Evolutionary conservation across 2,888 invertebrate genomes (phyloP).

Genomic region (Mythimna pallens): DNA sequence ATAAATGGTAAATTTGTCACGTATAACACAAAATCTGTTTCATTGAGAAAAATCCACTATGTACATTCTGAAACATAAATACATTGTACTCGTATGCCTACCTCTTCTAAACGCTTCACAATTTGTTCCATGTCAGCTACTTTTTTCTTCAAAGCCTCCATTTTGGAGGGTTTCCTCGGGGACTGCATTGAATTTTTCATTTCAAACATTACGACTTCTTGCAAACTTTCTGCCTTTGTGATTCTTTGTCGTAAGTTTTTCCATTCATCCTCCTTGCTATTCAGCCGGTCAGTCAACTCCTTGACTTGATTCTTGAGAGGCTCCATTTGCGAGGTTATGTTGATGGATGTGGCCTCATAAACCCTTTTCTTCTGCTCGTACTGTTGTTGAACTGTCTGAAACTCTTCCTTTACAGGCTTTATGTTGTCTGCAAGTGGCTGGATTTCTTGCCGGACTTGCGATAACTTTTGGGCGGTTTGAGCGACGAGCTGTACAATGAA

Average conservation of each 20-base stretch:
- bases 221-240: slow-evolving; percentile 89
- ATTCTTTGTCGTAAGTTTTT: slow-evolving; percentile 89
- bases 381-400: slow-evolving; percentile 91
- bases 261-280: slow-evolving; percentile 89
- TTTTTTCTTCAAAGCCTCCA: slow-evolving; percentile 92
- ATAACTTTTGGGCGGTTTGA: slow-evolving; percentile 91
- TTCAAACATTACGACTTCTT: slow-evolving; percentile 89
- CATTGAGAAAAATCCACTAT: not conserved
- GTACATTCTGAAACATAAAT: slow-evolving; percentile 3
- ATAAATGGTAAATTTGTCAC: not conserved
- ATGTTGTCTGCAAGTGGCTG: slow-evolving; percentile 89
- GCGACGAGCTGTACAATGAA: slow-evolving; percentile 87
- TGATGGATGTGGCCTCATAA: slow-evolving; percentile 92
- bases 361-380: slow-evolving; percentile 93
- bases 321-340: slow-evolving; percentile 89
- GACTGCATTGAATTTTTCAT: slow-evolving; percentile 89
- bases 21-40: not conserved
- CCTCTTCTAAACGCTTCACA: slow-evolving; percentile 88
- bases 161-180: slow-evolving; percentile 88
- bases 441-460: slow-evolving; percentile 87
- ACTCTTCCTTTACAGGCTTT: slow-evolving; percentile 92
- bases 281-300: slow-evolving; percentile 88
- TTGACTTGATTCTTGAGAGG: slow-evolving; percentile 89
- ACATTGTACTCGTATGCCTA: slow-evolving; percentile 57
- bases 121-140: slow-evolving; percentile 91